Base-by-base conservation (phyloP, 2,113 vertebrate species). In the Notothenia coriiceps region DNA sequence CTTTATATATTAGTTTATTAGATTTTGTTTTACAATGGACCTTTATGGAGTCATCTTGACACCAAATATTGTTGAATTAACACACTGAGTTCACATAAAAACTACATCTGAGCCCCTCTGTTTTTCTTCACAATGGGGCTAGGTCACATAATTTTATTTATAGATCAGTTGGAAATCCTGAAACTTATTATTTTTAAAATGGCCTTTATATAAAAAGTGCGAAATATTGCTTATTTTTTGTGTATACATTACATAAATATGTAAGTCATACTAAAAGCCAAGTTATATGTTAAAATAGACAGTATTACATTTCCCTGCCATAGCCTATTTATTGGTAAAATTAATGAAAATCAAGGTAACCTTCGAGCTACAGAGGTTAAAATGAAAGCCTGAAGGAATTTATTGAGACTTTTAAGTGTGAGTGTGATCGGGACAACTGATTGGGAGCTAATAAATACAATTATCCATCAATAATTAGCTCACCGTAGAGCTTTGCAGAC, bases 51-150 rank as follows among this genome's bases (percentile, higher is more conserved):
- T 33, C 49, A 79, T 40, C 52, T 74, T 79, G 60, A 79, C 70
- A 6, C 79, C 51, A 79, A 29, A 74, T 77, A 59, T 46, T 47
- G 22, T 52, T 71, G 49, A 80, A 72, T 70, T 25, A 60, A 51
- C 33, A 54, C 51, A 40, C 52, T 9, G 12, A 51, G 43, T 25
- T 68, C 46, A 62, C 51, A 51, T 54, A 64, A 64, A 77, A 75
- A 75, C 2, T 22, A 10, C 49, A 13, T 62, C 10, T 57, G 33
- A 29, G 29, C 29, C 29, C 29, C 29, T 29, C 29, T 29, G 29
- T 29, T 29, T 29, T 29, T 29, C 29, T 29, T 29, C 29, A 29
- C 29, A 29, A 29, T 29, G 29, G 29, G 29, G 44, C 35, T 40
- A 40, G 35, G 35, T 40, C 7, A 40, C 40, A 78, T 33, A 25